Conservation (phyloP, 2,888 invertebrate genomes). For the Lathronympha strigana region DNA sequence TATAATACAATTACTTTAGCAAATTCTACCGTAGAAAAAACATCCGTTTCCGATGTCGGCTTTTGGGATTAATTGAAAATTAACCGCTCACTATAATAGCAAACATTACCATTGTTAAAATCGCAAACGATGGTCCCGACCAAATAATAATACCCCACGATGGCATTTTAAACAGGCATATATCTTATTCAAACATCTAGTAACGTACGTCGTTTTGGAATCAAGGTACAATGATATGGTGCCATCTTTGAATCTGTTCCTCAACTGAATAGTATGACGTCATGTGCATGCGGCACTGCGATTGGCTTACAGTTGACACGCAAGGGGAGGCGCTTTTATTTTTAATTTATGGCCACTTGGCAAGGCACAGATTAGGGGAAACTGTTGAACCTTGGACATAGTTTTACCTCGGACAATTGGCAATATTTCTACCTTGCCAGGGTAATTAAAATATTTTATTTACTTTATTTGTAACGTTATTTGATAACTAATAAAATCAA, state of each 20-base stretch:
- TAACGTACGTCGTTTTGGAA: conserved; percentile 40
- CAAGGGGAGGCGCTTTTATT: conserved; percentile 63
- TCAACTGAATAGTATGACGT: conserved; percentile 61
- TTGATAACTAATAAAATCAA: no score
- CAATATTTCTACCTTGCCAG: no score
- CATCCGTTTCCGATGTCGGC: conserved; percentile 5
- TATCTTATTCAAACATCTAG: not conserved
- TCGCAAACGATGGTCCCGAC: conserved; percentile 25
- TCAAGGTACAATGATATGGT: conserved; percentile 52
- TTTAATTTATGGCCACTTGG: conserved; percentile 75
- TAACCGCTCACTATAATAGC: conserved; percentile 30
- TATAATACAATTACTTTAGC: no score
- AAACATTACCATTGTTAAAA: conserved; percentile 35
- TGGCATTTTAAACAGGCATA: not conserved
- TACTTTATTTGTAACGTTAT: no score
- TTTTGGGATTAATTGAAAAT: conserved; percentile 1
- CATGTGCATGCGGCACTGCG: conserved; percentile 49
- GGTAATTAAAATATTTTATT: no score
- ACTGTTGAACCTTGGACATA: no score
- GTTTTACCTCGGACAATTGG: no score
- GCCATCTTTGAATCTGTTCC: conserved; percentile 75
- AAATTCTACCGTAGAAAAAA: not conserved
- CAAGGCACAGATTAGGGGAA: conserved; percentile 82
- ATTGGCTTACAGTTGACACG: conserved; percentile 59
- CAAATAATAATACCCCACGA: conserved; percentile 47